Evolutionary conservation across 2,888 invertebrate species (phyloP).

Genomic region (Caenorhabditis angaria): DNA sequence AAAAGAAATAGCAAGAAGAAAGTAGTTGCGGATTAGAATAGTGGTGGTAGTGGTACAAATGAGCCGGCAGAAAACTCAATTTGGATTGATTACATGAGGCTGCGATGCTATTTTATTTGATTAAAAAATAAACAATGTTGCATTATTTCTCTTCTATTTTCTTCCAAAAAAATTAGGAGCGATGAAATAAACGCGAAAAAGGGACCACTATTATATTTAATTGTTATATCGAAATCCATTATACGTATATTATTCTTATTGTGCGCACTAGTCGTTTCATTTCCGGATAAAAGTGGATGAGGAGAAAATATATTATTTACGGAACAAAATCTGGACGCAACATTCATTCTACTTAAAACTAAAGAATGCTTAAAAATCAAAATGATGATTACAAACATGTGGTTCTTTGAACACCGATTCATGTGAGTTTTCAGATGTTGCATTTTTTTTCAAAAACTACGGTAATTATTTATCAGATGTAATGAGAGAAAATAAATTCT

Average conservation of each 20-base stretch:
- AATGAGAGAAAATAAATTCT: too few species aligned
- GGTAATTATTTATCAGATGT: too few species aligned
- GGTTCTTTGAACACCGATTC: too few species aligned
- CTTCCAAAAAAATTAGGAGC: background rate
- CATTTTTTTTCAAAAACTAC: too few species aligned
- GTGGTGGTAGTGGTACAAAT: background rate
- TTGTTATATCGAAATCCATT: constrained; percentile 4
- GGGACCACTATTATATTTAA: background rate
- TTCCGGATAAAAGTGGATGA: too few species aligned
- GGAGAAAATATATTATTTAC: background rate
- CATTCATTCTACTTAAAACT: background rate
- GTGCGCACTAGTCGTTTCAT: background rate
- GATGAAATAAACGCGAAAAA: constrained; percentile 23
- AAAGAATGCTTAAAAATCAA: too few species aligned
- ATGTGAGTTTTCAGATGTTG: too few species aligned
- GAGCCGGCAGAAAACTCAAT: constrained; percentile 36
- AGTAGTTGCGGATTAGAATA: too few species aligned
- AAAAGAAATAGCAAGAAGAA: background rate
- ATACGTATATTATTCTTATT: constrained; percentile 2
- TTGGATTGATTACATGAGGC: constrained; percentile 43
- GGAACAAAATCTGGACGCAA: background rate
- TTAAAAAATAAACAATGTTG: constrained; percentile 3
- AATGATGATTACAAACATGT: too few species aligned
- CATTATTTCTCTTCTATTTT: background rate
- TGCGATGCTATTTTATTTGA: constrained; percentile 24